These are phyloP conservation scores for Phocoena phocoena DNA, from an alignment of 2,113 vertebrate genomes.

Conservation along the genomic window DNA sequence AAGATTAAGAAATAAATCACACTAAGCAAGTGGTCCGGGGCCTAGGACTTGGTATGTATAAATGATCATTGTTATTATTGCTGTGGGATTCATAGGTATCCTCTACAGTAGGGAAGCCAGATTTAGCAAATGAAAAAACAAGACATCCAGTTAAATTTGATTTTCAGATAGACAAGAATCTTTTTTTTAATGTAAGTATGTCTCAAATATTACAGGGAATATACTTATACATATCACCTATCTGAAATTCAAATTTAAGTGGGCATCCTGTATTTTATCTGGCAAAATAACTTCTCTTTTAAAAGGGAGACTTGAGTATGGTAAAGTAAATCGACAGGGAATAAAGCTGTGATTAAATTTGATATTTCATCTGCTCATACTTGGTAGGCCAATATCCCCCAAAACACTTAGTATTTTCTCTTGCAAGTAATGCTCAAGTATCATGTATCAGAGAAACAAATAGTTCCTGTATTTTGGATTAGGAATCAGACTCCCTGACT, in stretches of 20 bases:
- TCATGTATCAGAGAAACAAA: neutral
- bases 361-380: constrained; percentile 28
- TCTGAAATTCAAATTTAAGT: constrained; percentile 31
- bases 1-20: constrained; percentile 37
- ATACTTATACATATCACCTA: neutral
- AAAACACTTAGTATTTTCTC: constrained; percentile 22
- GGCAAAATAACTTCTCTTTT: neutral
- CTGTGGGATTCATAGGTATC: neutral
- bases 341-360: constrained; percentile 22
- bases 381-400: neutral
- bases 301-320: neutral
- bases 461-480: neutral
- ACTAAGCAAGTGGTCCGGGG: neutral
- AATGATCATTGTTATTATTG: neutral
- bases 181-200: neutral
- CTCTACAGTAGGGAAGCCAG: neutral
- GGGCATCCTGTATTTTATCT: neutral
- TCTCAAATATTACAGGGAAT: neutral
- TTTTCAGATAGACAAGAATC: neutral
- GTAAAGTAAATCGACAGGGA: neutral
- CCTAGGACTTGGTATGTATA: neutral
- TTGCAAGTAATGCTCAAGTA: neutral
- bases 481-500: too few relatives aligned
- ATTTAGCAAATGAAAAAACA: neutral
- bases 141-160: neutral